Evolutionary conservation across 2,888 invertebrate genomes (phyloP).

Genomic region (Nomada hirtipes): DNA sequence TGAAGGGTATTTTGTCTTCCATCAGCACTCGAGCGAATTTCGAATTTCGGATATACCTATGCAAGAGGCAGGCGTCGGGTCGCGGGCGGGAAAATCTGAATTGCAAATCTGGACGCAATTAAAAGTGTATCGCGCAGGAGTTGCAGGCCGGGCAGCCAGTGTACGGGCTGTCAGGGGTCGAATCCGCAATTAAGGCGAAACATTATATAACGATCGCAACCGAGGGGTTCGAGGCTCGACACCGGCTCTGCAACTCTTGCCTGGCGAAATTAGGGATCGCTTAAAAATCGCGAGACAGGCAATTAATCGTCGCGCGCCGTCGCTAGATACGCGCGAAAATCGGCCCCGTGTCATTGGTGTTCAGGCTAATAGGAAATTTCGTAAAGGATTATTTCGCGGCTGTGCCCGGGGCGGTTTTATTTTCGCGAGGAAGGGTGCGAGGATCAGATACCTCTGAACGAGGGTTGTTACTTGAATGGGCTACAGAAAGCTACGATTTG

Average conservation of each 20-base stretch:
- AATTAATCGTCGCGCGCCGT: conserved; percentile 55
- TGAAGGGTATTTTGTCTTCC: conserved; percentile 53
- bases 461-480: background rate
- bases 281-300: conserved; percentile 63
- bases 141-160: conserved; percentile 53
- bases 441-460: background rate
- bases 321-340: background rate
- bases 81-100: conserved; percentile 71
- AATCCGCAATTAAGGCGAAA: conserved; percentile 78
- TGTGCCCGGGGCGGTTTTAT: background rate
- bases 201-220: conserved; percentile 74
- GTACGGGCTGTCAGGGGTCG: conserved; percentile 62
- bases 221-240: conserved; percentile 40
- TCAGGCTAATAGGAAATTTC: conserved; percentile 13
- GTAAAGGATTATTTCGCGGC: conserved; percentile 6
- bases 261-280: conserved; percentile 63
- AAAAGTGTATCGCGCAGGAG: conserved; percentile 76
- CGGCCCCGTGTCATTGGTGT: background rate
- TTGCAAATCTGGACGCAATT: conserved; percentile 79
- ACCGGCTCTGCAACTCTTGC: conserved; percentile 37
- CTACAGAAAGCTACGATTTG: background rate
- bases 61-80: conserved; percentile 58
- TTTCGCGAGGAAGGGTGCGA: background rate
- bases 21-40: conserved; percentile 62
- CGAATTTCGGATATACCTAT: conserved; percentile 60